Evolutionary conservation across 2,797 vertebrate species (phyloP).

Genomic region (Karalla daura): DNA sequence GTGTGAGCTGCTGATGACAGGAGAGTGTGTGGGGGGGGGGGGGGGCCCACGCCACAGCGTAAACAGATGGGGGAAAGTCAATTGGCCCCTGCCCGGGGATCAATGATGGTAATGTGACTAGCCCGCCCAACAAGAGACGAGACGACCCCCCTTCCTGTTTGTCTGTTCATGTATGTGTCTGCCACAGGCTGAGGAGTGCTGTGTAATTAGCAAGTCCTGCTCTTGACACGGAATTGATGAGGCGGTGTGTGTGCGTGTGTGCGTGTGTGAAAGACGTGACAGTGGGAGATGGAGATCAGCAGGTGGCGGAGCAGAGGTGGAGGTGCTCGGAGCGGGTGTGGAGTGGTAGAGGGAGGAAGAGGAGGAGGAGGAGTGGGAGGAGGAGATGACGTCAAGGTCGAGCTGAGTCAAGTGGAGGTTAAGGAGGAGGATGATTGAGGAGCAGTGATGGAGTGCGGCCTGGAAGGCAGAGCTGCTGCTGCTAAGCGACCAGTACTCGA

Average conservation of each 20-base stretch:
- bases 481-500: too few species aligned
- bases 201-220: slow-evolving; percentile 75
- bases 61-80: slow-evolving; percentile 83
- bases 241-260: slow-evolving; percentile 26
- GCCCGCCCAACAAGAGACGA: slow-evolving; percentile 47
- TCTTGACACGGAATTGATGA: slow-evolving; percentile 59
- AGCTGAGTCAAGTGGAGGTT: slow-evolving; percentile 7
- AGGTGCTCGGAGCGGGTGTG: background rate
- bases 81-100: slow-evolving; percentile 81
- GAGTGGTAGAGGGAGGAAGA: background rate
- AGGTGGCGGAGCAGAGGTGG: slow-evolving; percentile 6
- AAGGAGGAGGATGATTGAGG: slow-evolving; percentile 9
- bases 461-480: background rate
- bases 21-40: slow-evolving; percentile 70
- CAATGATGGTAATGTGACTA: slow-evolving; percentile 84
- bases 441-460: background rate
- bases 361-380: background rate
- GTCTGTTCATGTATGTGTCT: slow-evolving; percentile 60
- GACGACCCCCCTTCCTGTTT: slow-evolving; percentile 37
- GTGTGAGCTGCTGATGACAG: slow-evolving; percentile 52
- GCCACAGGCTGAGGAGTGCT: slow-evolving; percentile 43
- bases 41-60: slow-evolving; percentile 55
- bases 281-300: slow-evolving; percentile 20
- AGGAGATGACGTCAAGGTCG: background rate
- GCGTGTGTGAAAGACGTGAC: slow-evolving; percentile 23